Evolutionary conservation across 2,888 invertebrate species (phyloP), one percentile per base, ranked within the genome.

Genomic region (Melinaea marsaeus): DNA sequence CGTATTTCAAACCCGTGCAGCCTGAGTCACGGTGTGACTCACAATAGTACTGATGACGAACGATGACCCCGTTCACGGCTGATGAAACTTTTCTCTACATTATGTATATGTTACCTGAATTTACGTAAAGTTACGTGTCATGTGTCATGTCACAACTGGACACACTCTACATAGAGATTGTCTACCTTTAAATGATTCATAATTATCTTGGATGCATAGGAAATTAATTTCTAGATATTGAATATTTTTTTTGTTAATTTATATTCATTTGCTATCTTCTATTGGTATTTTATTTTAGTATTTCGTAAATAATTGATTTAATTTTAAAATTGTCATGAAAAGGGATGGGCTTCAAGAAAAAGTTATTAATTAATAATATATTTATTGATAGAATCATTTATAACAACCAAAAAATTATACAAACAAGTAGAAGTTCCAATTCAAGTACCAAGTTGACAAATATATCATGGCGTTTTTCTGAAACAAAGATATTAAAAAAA

Each of bases 381-480:
- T 42, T 42, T 42, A 42, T 42, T 42, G 0, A 42, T 9, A 42
- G 7, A 42, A 5, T 51, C 11, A 51, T 51, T 51, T 22, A 51
- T 32, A 11, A 3, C 22, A 51, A 11, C 7, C 6, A 51, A 7
- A n/a, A 51, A 51, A 32, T 51, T 2, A 51, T 22, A 48, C 22
- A 51, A 51, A 7, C 7, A 51, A 42, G 3, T 9, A 42, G 6
- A 42, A 42, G 42, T 7, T 9, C 9, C 42, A 42, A 42, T 42
- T 1, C 42, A 7, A 42, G 9, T 42, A 42, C 9, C 42, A 42
- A 42, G 6, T 42, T 42, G 1, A 51, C 5, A 7, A 51, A 51
- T 7, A 58, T 35, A 54, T 47, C 13, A 58, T 54, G 34, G 34
- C 37, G 37, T 37, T 35, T 80, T 82, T 64, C 82, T 83, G 79